Percentiles rank a stretch among this genome's conserved stretches.
These are phyloP conservation scores for Pseudobourletiella spinata DNA, from an alignment of 1,140 invertebrate genomes.

Conservation along the genomic window DNA sequence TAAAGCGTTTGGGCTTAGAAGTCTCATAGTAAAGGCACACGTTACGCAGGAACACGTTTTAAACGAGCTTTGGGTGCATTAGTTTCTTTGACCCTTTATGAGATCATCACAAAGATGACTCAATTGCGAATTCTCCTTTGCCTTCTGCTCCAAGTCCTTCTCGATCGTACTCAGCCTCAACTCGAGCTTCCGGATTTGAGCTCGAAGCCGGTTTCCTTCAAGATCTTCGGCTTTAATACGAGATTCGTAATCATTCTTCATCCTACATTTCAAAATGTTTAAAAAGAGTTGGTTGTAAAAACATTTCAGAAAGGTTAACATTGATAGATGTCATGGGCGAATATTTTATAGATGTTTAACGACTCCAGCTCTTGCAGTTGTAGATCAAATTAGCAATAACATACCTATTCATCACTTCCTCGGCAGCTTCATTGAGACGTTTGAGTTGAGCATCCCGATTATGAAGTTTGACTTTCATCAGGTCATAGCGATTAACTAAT, in stretches of 20 bases:
- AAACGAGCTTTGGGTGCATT: no score
- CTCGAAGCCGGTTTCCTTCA: slow-evolving; percentile 13
- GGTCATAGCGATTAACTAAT: slow-evolving; percentile 8
- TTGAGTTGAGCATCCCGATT: slow-evolving; percentile 14
- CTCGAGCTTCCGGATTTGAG: slow-evolving; percentile 12
- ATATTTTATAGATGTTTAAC: no score
- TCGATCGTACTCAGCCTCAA: slow-evolving; percentile 14
- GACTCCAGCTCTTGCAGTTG: not conserved
- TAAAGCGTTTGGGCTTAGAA: no score
- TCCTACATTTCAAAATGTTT: not conserved
- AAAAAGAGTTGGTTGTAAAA: not conserved
- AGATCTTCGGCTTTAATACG: not conserved
- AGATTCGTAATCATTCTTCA: not conserved
- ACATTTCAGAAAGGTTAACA: not conserved
- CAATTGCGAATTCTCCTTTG: slow-evolving; percentile 20
- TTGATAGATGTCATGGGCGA: not conserved
- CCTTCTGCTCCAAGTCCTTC: slow-evolving; percentile 21
- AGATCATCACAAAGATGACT: slow-evolving; percentile 18
- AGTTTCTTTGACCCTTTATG: slow-evolving; percentile 10
- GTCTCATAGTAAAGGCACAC: no score
- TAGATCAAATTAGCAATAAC: no score
- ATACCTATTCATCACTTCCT: slow-evolving; percentile 13
- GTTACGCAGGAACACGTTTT: no score
- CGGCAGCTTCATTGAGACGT: slow-evolving; percentile 6
- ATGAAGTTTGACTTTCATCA: slow-evolving; percentile 12